Percentiles rank a stretch among this genome's conserved stretches.
phyloP scores from a whole-genome alignment of 2,113 vertebrate genomes.

The Gadus chalcogrammus region DNA sequence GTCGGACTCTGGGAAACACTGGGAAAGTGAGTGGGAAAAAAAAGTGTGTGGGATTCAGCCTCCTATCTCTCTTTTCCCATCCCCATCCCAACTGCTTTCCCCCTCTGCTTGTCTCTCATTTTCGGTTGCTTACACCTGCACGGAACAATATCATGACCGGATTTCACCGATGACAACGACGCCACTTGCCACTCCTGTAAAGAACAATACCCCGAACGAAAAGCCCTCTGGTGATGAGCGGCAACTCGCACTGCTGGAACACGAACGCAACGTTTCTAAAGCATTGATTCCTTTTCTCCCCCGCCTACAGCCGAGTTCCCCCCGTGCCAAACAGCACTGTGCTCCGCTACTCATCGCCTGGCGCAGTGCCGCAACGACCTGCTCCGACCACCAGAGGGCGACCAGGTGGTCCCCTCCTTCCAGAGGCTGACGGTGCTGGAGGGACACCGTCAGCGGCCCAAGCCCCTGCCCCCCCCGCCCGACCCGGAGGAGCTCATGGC shows the following conservation, averaged over 20 bases:
- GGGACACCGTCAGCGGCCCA: slow-evolving; percentile 70
- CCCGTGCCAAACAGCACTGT: slow-evolving; percentile 41
- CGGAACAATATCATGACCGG: background rate
- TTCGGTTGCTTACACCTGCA: background rate
- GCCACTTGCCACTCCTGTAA: background rate
- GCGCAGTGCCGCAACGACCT: slow-evolving; percentile 40
- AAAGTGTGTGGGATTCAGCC: no score
- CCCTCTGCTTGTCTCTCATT: no score
- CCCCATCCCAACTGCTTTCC: no score
- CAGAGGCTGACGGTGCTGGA: slow-evolving; percentile 75
- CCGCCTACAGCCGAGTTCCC: slow-evolving; percentile 39
- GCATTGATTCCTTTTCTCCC: background rate
- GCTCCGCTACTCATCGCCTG: slow-evolving; percentile 47
- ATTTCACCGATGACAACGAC: background rate
- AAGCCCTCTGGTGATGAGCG: background rate
- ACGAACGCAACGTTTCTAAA: background rate
- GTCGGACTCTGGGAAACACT: no score
- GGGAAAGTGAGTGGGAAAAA: no score
- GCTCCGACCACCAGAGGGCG: slow-evolving; percentile 63
- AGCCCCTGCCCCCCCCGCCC: slow-evolving; percentile 89
- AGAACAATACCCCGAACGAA: background rate
- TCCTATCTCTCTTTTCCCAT: no score
- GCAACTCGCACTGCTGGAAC: background rate
- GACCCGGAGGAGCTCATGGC: slow-evolving; percentile 69
- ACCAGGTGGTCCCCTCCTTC: slow-evolving; percentile 78